Conservation (phyloP, 2,888 invertebrate genomes). For the Nycteola revayana region DNA sequence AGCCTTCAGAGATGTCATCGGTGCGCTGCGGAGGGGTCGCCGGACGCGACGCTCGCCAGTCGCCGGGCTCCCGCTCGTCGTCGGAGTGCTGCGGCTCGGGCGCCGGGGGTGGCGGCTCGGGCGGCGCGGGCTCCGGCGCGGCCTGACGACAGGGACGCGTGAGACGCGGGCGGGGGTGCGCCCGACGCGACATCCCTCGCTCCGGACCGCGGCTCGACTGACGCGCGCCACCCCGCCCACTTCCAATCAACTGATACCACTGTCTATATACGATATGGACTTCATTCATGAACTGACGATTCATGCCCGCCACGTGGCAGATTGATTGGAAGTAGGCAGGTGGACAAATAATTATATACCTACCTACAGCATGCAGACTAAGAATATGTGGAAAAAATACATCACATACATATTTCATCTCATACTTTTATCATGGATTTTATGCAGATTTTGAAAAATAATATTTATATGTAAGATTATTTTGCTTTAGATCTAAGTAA, state of each 20-base stretch:
- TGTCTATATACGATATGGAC: conserved; percentile 35
- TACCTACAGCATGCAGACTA: too few relatives aligned
- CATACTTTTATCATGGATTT: too few relatives aligned
- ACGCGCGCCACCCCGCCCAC: conserved; percentile 51
- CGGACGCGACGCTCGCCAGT: conserved; percentile 74
- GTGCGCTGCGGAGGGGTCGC: conserved; percentile 67
- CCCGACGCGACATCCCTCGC: conserved; percentile 71
- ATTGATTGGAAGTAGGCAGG: conserved; percentile 38
- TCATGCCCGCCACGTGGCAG: conserved; percentile 46
- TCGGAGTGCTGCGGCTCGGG: conserved; percentile 71
- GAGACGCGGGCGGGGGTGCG: conserved; percentile 64
- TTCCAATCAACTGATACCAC: conserved; percentile 61
- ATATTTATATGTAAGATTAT: too few relatives aligned
- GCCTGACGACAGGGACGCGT: conserved; percentile 69
- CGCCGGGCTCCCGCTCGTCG: conserved; percentile 79
- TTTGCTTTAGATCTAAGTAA: too few relatives aligned
- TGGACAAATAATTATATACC: not conserved
- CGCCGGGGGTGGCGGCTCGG: conserved; percentile 64
- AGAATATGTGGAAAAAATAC: too few relatives aligned
- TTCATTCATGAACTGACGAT: conserved; percentile 53
- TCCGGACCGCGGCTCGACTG: conserved; percentile 63
- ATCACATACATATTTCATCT: too few relatives aligned
- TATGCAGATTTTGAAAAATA: too few relatives aligned
- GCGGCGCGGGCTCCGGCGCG: conserved; percentile 65
- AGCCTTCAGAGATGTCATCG: conserved; percentile 73